Evolutionary conservation across 23 tunicate species (phyloP).

Genomic region (Trididemnum nubilum): DNA sequence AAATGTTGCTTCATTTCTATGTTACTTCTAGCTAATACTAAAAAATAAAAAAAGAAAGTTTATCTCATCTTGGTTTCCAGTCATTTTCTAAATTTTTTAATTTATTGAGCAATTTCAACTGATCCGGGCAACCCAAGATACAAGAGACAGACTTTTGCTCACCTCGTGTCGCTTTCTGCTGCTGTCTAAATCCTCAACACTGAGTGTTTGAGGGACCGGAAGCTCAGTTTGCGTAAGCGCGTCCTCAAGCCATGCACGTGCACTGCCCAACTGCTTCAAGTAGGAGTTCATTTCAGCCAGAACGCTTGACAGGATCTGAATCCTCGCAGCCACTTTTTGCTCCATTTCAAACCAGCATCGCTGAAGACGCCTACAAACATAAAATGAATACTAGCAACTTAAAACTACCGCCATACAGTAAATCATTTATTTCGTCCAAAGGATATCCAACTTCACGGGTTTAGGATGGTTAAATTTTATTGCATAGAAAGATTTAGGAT

Average conservation of each 20-base stretch:
- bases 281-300: constrained; percentile 48
- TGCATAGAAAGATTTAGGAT: too few relatives aligned
- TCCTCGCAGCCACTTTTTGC: constrained; percentile 77
- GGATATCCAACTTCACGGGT: too few relatives aligned
- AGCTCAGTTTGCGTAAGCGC: constrained; percentile 45
- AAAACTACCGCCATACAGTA: background rate
- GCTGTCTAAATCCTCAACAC: constrained; percentile 72
- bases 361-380: constrained; percentile 44
- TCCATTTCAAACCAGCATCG: constrained; percentile 84
- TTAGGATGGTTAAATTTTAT: too few relatives aligned
- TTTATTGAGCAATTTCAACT: too few relatives aligned
- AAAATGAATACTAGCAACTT: background rate
- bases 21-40: too few relatives aligned
- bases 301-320: constrained; percentile 61
- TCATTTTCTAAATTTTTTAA: too few relatives aligned
- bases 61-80: background rate
- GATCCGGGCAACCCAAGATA: too few relatives aligned
- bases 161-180: constrained; percentile 75
- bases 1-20: too few relatives aligned
- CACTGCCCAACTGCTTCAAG: constrained; percentile 57
- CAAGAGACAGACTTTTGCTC: too few relatives aligned
- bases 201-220: constrained; percentile 75
- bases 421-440: too few relatives aligned
- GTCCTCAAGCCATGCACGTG: constrained; percentile 45
- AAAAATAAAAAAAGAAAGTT: background rate